Percentiles rank a stretch among this genome's conserved stretches.
Evolutionary conservation across 2,797 vertebrate genomes (phyloP).

Genomic region (Tarsius wallacei): DNA sequence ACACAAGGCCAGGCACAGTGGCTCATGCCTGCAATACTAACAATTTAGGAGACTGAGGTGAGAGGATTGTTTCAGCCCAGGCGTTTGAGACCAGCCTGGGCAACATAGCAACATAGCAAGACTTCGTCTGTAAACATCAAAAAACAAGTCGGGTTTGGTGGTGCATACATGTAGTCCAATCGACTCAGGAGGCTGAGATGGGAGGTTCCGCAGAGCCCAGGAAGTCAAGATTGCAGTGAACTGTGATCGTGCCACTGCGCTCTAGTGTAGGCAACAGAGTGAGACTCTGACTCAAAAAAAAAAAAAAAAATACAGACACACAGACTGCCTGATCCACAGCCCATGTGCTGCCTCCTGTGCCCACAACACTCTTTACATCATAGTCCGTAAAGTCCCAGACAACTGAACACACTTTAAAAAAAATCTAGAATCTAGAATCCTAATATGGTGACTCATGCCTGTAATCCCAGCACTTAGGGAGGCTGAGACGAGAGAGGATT

Average conservation of each 20-base stretch:
- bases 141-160: neutral
- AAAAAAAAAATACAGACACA: neutral
- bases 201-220: no score
- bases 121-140: neutral
- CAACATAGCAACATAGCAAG: neutral
- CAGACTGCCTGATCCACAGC: neutral
- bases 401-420: neutral
- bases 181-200: no score
- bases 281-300: neutral
- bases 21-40: neutral
- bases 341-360: fast-evolving
- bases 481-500: no score
- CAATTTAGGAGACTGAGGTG: neutral
- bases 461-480: no score
- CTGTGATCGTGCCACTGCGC: no score
- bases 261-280: no score
- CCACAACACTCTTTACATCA: fast-evolving
- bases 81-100: neutral
- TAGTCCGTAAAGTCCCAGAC: neutral
- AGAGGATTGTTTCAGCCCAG: neutral
- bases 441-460: no score
- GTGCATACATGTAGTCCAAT: no score
- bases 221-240: no score
- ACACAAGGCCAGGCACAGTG: neutral
- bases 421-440: no score